phyloP scores from a whole-genome alignment of 2,113 vertebrate species.

The Acinonyx jubatus region DNA sequence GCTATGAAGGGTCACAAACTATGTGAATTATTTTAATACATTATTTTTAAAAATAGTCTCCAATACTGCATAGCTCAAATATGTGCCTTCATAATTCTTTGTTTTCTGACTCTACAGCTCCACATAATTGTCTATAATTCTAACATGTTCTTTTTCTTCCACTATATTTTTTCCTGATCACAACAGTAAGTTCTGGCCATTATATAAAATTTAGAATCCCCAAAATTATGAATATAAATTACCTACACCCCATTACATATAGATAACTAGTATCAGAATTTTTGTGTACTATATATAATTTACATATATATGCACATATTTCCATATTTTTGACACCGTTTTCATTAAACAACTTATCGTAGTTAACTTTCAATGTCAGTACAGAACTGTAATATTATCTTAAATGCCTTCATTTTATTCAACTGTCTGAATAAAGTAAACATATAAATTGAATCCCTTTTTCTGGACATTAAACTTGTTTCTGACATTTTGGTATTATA shows the following conservation, averaged over 20 bases:
- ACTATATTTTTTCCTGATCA: neutral
- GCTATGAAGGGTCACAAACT: neutral
- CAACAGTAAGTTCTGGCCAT: neutral
- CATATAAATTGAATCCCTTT: neutral
- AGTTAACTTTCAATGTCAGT: neutral
- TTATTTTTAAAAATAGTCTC: neutral
- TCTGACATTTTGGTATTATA: neutral
- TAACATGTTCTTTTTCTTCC: neutral
- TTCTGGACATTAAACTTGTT: neutral
- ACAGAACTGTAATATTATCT: neutral
- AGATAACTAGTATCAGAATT: neutral
- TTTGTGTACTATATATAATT: neutral
- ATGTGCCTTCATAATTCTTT: neutral
- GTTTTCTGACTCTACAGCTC: neutral
- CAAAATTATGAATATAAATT: neutral
- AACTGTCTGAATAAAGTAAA: neutral
- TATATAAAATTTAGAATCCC: neutral
- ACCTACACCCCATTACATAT: neutral
- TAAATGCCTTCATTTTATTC: constrained; percentile 15
- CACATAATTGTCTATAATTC: neutral
- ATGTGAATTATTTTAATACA: neutral
- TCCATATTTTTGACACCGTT: neutral
- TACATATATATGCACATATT: neutral
- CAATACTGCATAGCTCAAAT: neutral
- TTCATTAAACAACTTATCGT: constrained; percentile 8